phyloP scores from a whole-genome alignment of 2,888 invertebrate genomes.

The Maniola hyperantus region DNA sequence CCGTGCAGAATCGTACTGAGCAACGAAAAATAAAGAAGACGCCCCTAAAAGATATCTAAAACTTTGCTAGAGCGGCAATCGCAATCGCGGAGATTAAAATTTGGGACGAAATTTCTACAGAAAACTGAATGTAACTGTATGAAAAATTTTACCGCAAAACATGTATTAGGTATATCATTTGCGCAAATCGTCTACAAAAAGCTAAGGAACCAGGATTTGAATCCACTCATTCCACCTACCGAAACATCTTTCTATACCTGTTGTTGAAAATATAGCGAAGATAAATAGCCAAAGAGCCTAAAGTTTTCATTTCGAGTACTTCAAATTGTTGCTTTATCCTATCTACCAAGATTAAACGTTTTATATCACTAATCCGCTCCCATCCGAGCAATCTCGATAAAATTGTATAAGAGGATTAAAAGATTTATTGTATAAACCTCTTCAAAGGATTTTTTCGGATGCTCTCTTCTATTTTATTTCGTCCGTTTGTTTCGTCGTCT shows the following conservation, averaged over 20 bases:
- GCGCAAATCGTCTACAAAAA: too few species aligned
- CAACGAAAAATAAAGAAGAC: constrained; percentile 47
- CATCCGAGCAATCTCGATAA: constrained; percentile 72
- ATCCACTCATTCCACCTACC: too few species aligned
- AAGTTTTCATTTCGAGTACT: background rate
- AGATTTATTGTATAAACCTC: constrained; percentile 76
- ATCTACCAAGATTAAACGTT: background rate
- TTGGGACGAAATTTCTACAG: too few species aligned
- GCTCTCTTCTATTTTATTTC: constrained; percentile 67
- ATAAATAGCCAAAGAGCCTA: background rate
- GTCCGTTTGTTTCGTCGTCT: constrained; percentile 63
- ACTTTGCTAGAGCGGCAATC: background rate
- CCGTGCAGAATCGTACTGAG: constrained; percentile 43
- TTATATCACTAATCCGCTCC: constrained; percentile 37
- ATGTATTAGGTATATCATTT: too few species aligned
- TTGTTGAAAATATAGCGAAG: background rate
- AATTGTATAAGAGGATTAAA: constrained; percentile 80
- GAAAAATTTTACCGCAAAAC: too few species aligned
- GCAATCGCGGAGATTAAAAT: background rate
- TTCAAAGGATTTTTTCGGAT: constrained; percentile 73
- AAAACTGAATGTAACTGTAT: too few species aligned
- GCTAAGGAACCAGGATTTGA: too few species aligned
- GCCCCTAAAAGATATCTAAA: background rate
- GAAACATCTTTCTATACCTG: too few species aligned
- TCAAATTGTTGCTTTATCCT: background rate